A percentile compares a stretch with the other conserved stretches of the same genome.
Conservation (phyloP, 2,113 vertebrate genomes). For the Ptyas mucosa region DNA sequence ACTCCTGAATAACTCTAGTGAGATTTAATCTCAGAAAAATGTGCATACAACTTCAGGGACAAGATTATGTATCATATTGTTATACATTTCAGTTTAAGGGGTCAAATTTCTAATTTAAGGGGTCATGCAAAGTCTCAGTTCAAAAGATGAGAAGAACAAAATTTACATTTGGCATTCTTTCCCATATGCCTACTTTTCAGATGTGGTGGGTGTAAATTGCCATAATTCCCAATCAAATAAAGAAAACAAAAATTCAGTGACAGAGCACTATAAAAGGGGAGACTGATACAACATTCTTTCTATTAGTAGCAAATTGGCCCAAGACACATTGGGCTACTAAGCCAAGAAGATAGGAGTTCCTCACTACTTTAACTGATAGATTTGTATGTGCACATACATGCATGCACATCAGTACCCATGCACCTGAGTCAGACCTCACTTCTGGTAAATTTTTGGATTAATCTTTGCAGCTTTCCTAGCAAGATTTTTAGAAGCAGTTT, state of each 20-base stretch:
- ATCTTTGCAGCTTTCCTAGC: neutral
- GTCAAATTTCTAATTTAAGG: neutral
- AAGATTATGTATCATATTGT: neutral
- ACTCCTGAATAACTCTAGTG: neutral
- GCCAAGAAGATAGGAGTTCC: neutral
- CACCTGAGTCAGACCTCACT: neutral
- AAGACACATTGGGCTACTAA: neutral
- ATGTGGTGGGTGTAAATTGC: neutral
- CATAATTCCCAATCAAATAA: neutral
- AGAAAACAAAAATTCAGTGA: neutral
- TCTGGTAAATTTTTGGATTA: neutral
- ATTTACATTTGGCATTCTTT: neutral
- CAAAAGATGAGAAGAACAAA: neutral
- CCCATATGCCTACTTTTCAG: neutral
- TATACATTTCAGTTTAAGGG: neutral
- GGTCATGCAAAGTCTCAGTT: neutral
- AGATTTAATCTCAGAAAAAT: neutral
- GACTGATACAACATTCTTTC: neutral
- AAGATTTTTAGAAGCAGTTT: neutral
- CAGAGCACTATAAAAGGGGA: neutral
- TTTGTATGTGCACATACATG: neutral
- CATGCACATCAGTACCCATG: neutral
- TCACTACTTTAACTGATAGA: neutral
- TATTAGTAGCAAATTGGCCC: neutral
- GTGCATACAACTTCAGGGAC: neutral